phyloP scores from a whole-genome alignment of 2,797 vertebrate genomes.

The Coilia nasus region DNA sequence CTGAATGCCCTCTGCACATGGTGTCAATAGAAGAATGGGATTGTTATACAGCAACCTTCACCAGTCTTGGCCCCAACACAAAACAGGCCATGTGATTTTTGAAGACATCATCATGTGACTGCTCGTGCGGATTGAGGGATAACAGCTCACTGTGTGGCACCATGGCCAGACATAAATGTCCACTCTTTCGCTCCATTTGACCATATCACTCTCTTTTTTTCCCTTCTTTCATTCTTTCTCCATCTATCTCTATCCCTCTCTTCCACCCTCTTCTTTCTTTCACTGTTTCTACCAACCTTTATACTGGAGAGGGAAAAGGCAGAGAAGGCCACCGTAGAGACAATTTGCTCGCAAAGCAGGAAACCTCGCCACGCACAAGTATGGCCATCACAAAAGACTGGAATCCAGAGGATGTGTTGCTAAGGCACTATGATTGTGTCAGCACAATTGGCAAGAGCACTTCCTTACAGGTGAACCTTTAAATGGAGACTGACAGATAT shows the following conservation, averaged over 20 bases:
- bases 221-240: not conserved
- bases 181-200: constrained; percentile 21
- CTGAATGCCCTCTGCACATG: constrained; percentile 48
- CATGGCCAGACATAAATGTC: constrained; percentile 50
- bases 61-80: constrained; percentile 52
- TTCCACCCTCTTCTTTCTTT: not conserved
- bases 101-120: constrained; percentile 61
- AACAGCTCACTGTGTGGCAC: constrained; percentile 58
- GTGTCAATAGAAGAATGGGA: constrained; percentile 56
- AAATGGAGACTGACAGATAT: constrained; percentile 64
- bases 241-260: not conserved
- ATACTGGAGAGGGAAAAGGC: constrained; percentile 44
- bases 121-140: constrained; percentile 56
- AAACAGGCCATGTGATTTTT: constrained; percentile 62
- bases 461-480: constrained; percentile 66
- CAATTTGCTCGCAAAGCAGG: constrained; percentile 57
- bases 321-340: constrained; percentile 45
- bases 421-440: constrained; percentile 57
- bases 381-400: constrained; percentile 52
- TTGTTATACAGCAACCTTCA: constrained; percentile 56
- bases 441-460: constrained; percentile 55
- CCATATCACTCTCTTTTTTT: constrained; percentile 24
- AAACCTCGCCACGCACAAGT: constrained; percentile 52
- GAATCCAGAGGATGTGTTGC: constrained; percentile 55
- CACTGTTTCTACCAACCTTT: not conserved